Conservation (phyloP, 2,888 invertebrate species). For the Glaucopsyche alexis region DNA sequence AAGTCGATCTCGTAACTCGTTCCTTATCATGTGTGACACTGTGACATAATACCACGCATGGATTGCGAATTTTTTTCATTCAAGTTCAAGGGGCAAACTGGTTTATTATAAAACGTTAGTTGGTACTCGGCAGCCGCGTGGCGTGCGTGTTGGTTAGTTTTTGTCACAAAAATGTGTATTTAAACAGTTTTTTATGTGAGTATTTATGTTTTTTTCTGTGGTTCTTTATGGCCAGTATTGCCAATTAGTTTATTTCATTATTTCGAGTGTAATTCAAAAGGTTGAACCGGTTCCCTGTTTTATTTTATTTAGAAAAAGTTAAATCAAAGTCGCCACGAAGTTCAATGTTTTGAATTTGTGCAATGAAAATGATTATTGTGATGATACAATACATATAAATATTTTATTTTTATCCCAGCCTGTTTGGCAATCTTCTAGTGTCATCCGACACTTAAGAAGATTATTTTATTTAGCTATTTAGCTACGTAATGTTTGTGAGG, state of each 20-base stretch:
- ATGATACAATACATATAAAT: background rate
- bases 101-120: background rate
- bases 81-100: conserved; percentile 19
- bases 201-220: background rate
- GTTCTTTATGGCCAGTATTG: background rate
- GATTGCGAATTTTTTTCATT: background rate
- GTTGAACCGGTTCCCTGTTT: background rate
- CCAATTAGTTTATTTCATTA: background rate
- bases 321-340: background rate
- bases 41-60: background rate
- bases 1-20: background rate
- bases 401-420: no score
- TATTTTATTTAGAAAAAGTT: background rate
- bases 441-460: no score
- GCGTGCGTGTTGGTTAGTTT: background rate
- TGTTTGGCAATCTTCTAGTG: no score
- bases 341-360: background rate
- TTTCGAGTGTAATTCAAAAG: background rate
- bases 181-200: background rate
- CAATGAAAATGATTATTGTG: background rate
- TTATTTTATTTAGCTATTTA: no score
- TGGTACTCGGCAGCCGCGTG: background rate
- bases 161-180: background rate
- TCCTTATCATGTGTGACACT: background rate
- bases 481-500: no score